phyloP scores from a whole-genome alignment of 2,888 invertebrate species.

The Scaptomyza caliginosa region DNA sequence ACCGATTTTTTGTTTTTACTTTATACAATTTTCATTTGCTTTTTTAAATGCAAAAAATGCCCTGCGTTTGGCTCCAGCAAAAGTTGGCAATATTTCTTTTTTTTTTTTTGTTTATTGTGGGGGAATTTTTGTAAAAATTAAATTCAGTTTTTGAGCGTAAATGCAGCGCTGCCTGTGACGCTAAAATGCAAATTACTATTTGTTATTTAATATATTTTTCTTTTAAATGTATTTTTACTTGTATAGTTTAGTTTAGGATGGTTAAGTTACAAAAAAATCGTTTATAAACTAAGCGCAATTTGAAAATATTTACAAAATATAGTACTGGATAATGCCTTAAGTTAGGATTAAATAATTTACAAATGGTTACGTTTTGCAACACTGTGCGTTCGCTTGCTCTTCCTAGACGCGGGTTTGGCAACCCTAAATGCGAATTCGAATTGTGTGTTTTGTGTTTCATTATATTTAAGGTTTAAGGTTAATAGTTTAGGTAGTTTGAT shows the following conservation, averaged over 20 bases:
- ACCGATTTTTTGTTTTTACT: slow-evolving; percentile 58
- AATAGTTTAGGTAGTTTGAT: slow-evolving; percentile 79
- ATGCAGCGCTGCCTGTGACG: slow-evolving; percentile 72
- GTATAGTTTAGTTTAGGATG: slow-evolving; percentile 48
- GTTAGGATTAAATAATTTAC: slow-evolving; percentile 80
- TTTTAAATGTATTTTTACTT: slow-evolving; percentile 49
- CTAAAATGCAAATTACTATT: slow-evolving; percentile 74
- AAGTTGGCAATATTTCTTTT: slow-evolving; percentile 59
- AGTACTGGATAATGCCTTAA: slow-evolving; percentile 73
- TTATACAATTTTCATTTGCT: slow-evolving; percentile 70
- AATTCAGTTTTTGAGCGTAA: slow-evolving; percentile 81
- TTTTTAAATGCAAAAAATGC: slow-evolving; percentile 70
- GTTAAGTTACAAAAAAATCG: slow-evolving; percentile 54
- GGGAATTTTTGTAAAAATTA: slow-evolving; percentile 61
- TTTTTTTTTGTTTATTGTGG: slow-evolving; percentile 33
- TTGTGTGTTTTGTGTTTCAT: slow-evolving; percentile 33
- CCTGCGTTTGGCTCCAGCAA: slow-evolving; percentile 60
- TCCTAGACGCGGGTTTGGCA: slow-evolving; percentile 62
- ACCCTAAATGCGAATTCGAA: slow-evolving; percentile 70
- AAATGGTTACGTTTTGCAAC: slow-evolving; percentile 70
- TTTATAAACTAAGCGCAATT: slow-evolving; percentile 65
- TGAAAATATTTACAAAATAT: slow-evolving; percentile 69
- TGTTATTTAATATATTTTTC: slow-evolving; percentile 29
- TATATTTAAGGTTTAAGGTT: slow-evolving; percentile 73
- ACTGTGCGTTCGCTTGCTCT: slow-evolving; percentile 54